Evolutionary conservation across 2,797 vertebrate species (phyloP).

Genomic region (Cirrhinus molitorella): DNA sequence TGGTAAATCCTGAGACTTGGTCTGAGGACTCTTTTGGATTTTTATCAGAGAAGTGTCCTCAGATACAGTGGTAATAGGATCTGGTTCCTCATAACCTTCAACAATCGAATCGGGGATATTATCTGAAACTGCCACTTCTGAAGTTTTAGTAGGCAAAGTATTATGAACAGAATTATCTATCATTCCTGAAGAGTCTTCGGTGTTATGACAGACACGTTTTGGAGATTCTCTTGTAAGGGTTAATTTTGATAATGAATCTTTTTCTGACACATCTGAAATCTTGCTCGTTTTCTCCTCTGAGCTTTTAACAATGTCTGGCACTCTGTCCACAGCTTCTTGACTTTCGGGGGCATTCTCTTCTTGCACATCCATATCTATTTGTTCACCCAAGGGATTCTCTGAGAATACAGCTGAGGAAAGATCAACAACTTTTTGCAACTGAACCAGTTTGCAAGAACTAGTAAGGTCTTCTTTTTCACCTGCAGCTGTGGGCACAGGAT

Average conservation of each 20-base stretch:
- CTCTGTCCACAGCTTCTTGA: constrained; percentile 19
- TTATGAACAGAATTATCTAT: background rate
- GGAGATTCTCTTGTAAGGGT: background rate
- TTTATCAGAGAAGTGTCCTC: background rate
- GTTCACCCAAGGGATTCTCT: background rate
- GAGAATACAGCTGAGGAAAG: background rate
- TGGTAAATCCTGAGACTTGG: constrained; percentile 10
- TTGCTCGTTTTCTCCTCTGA: constrained; percentile 19
- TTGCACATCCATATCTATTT: background rate
- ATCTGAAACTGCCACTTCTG: constrained; percentile 27
- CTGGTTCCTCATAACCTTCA: constrained; percentile 41
- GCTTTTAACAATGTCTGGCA: background rate
- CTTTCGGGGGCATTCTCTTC: constrained; percentile 32
- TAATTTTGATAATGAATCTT: constrained; percentile 24
- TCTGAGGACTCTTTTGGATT: background rate
- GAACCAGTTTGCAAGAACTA: background rate
- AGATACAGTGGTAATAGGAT: background rate
- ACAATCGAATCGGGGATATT: constrained; percentile 4
- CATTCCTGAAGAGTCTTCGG: background rate
- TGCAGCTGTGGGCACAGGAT: background rate
- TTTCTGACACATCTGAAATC: constrained; percentile 10
- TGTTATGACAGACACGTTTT: constrained; percentile 5
- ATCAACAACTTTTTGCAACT: constrained; percentile 7
- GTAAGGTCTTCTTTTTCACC: background rate
- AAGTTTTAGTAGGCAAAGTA: background rate